Evolutionary conservation across 2,113 vertebrate genomes (phyloP).

Genomic region (Saguinus imperator): DNA sequence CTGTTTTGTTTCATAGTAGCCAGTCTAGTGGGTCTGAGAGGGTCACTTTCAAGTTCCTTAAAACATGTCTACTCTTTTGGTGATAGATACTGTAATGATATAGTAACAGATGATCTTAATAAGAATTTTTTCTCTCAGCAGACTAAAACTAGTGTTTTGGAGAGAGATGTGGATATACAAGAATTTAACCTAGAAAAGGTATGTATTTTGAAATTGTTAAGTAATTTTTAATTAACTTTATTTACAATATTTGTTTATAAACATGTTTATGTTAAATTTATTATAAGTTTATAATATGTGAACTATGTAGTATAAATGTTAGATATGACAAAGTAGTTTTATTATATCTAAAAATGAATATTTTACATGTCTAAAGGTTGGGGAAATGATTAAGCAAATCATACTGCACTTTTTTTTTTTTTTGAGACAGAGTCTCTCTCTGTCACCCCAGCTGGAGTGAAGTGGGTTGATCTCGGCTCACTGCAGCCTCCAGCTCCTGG

Average conservation of each 20-base stretch:
- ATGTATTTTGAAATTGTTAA: conserved; percentile 57
- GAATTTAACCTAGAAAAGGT: conserved; percentile 94
- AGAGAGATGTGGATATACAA: conserved; percentile 75
- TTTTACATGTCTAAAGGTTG: background rate
- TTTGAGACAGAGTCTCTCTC: background rate
- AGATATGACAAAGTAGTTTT: background rate
- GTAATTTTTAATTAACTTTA: background rate
- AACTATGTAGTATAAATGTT: too few relatives aligned
- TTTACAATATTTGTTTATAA: background rate
- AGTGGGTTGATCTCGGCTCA: background rate
- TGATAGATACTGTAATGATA: background rate
- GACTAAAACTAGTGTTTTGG: conserved; percentile 61
- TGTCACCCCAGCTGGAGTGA: background rate
- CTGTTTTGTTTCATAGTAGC: background rate
- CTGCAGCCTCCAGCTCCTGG: background rate
- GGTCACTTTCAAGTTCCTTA: background rate
- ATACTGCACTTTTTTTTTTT: background rate
- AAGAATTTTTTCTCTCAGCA: conserved; percentile 62
- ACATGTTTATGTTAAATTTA: background rate
- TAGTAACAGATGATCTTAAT: background rate
- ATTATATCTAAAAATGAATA: background rate
- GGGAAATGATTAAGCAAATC: background rate
- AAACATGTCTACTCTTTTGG: background rate
- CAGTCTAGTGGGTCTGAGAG: background rate
- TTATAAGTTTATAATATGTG: background rate